Conservation (phyloP, 2,797 vertebrate species). For the Taenioides sp. region DNA sequence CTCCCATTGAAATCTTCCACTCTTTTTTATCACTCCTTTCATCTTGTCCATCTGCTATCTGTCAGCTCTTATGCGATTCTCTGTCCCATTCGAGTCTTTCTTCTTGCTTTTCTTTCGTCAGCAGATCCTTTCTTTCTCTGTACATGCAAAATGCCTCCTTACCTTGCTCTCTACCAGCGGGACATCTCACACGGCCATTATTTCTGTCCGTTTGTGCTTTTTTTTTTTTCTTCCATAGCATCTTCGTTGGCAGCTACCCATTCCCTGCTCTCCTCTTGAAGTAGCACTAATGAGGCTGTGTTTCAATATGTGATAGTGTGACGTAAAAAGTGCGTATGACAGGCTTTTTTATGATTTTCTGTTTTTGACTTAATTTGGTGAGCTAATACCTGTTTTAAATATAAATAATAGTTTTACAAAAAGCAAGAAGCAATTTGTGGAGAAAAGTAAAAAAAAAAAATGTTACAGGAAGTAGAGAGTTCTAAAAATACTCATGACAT, state of each 20-base stretch:
- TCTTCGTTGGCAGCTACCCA: slow-evolving; percentile 47
- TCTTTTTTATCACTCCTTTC: slow-evolving; percentile 28
- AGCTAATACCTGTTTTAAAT: no score
- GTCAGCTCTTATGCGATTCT: slow-evolving; percentile 16
- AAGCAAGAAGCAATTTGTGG: no score
- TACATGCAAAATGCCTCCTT: slow-evolving; percentile 17
- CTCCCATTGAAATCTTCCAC: slow-evolving; percentile 21
- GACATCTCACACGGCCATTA: slow-evolving; percentile 9
- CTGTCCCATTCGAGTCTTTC: background rate
- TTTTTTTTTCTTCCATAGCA: background rate
- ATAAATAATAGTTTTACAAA: no score
- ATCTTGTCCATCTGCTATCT: slow-evolving; percentile 6
- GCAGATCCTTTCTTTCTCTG: slow-evolving; percentile 20
- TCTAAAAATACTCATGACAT: no score
- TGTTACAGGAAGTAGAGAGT: no score
- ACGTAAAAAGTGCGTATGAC: slow-evolving; percentile 9
- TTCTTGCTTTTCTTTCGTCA: slow-evolving; percentile 35
- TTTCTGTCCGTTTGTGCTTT: slow-evolving; percentile 8
- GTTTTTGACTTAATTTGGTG: no score
- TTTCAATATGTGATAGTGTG: slow-evolving; percentile 39
- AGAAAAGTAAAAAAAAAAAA: no score
- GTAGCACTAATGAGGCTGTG: slow-evolving; percentile 37
- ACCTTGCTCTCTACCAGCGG: slow-evolving; percentile 9
- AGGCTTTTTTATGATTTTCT: no score
- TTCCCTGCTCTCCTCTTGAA: slow-evolving; percentile 28